Evolutionary conservation across 2,797 vertebrate genomes (phyloP).

Genomic region (Syncerus caffer): DNA sequence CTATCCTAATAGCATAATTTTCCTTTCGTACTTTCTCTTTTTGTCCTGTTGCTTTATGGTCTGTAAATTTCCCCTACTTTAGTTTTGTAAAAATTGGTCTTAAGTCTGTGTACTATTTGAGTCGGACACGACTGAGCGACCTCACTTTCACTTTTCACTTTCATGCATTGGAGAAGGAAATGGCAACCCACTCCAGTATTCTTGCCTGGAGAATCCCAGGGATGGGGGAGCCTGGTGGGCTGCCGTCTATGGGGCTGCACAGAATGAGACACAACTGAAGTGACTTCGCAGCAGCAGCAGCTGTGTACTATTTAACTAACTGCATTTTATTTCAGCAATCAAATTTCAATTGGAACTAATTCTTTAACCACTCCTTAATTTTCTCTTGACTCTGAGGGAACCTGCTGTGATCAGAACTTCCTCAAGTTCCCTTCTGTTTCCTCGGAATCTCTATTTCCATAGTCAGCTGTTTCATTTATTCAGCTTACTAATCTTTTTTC

Average conservation of each 20-base stretch:
- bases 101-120: background rate
- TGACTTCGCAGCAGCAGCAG: background rate
- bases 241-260: background rate
- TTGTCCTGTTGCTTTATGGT: slow-evolving; percentile 10
- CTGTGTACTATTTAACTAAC: slow-evolving; percentile 11
- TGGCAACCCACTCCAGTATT: background rate
- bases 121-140: background rate
- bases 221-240: background rate
- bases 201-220: background rate
- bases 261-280: background rate
- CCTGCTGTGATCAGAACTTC: background rate
- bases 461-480: background rate
- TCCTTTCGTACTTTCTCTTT: background rate
- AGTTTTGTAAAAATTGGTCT: slow-evolving; percentile 8
- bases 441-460: background rate
- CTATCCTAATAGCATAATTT: background rate
- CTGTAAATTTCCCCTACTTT: background rate
- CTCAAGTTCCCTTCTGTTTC: background rate
- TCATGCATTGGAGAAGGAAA: background rate
- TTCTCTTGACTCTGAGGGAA: background rate
- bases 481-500: background rate
- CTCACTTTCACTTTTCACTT: background rate
- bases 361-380: slow-evolving; percentile 31
- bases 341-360: slow-evolving; percentile 5
- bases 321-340: slow-evolving; percentile 22